A percentile compares a stretch with the other conserved stretches of the same genome.
phyloP scores from a whole-genome alignment of 2,797 vertebrate species.

The Synaphobranchus kaupii region DNA sequence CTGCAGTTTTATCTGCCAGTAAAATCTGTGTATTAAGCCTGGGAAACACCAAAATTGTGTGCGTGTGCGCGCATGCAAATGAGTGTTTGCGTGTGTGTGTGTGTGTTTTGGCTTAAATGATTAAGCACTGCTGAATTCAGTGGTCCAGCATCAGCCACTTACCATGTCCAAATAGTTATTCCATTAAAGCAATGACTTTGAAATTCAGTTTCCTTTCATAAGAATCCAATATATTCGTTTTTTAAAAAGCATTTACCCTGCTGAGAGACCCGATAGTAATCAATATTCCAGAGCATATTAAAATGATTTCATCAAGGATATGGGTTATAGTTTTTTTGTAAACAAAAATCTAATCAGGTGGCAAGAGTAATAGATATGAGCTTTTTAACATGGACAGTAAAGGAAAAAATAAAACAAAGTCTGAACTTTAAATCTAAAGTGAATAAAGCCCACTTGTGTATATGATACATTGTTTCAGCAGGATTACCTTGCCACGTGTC shows the following conservation, averaged over 20 bases:
- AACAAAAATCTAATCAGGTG: neutral
- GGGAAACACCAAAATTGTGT: neutral
- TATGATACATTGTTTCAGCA: neutral
- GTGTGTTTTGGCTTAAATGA: neutral
- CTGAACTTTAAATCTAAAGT: neutral
- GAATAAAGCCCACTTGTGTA: neutral
- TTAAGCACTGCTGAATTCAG: too few species aligned
- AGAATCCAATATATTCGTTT: neutral
- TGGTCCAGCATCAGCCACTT: too few species aligned
- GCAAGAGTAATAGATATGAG: neutral
- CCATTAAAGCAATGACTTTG: neutral
- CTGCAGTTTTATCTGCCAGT: neutral
- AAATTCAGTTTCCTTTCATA: neutral
- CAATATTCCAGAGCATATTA: neutral
- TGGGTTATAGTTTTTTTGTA: neutral
- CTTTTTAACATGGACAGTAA: neutral
- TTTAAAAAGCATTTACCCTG: neutral
- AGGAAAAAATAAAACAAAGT: neutral
- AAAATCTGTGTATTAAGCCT: neutral
- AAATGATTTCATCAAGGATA: neutral
- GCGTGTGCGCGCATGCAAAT: neutral
- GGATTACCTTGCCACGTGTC: neutral
- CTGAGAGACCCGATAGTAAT: neutral
- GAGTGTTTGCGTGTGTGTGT: neutral
- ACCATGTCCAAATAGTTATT: neutral